Conservation (phyloP, 37 sponge, comb jelly and placozoan genomes). For the Aplysina aerophoba region DNA sequence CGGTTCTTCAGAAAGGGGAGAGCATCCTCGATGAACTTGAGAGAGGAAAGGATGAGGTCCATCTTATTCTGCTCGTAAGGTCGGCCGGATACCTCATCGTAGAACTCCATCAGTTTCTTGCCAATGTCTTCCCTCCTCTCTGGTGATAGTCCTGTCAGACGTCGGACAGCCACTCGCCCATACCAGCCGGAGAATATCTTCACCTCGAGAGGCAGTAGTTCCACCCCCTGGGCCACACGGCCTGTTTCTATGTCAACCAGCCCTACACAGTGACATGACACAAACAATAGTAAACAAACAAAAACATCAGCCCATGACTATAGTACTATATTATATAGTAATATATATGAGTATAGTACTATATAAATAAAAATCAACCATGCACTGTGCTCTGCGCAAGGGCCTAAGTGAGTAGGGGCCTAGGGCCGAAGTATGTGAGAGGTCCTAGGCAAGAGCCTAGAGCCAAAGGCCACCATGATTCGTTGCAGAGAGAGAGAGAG, state of each 20-base stretch:
- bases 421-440: too few species aligned
- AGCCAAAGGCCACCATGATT: too few species aligned
- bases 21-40: constrained; percentile 61
- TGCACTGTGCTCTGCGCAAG: too few species aligned
- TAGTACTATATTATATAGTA: too few species aligned
- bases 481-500: too few species aligned
- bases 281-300: too few species aligned
- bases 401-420: too few species aligned
- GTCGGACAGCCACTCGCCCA: constrained; percentile 66
- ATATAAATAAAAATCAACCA: too few species aligned
- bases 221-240: constrained; percentile 66
- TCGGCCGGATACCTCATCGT: constrained; percentile 54
- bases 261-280: constrained; percentile 21
- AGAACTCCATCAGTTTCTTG: constrained; percentile 52
- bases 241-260: constrained; percentile 76
- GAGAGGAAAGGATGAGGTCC: constrained; percentile 64
- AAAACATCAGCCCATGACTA: too few species aligned
- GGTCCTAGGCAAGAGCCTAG: too few species aligned
- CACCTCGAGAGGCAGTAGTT: constrained; percentile 65
- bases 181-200: constrained; percentile 90
- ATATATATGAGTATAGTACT: too few species aligned
- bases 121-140: constrained; percentile 58
- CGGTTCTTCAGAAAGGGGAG: constrained; percentile 62
- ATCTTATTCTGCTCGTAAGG: constrained; percentile 77
- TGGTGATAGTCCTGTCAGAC: constrained; percentile 44